A percentile compares a stretch with the other conserved stretches of the same genome.
phyloP scores from a whole-genome alignment of 2,888 invertebrate species.

The Aquatica leii region DNA sequence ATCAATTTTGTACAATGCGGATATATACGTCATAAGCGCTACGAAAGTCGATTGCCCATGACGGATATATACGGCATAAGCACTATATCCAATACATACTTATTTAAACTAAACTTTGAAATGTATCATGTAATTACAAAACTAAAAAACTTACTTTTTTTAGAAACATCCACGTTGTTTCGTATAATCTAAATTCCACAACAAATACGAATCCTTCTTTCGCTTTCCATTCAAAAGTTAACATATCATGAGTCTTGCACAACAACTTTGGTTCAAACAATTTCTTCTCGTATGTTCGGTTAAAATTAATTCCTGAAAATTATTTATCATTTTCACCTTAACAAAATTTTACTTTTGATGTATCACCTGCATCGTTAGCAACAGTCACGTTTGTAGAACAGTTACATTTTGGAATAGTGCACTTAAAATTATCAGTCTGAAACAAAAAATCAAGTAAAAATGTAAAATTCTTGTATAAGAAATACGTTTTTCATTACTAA shows the following conservation, averaged over 20 bases:
- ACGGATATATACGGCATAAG: too few species aligned
- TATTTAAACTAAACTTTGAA: too few species aligned
- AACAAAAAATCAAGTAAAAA: neutral
- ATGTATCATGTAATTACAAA: too few species aligned
- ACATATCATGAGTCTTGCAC: slow-evolving; percentile 33
- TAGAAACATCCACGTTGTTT: slow-evolving; percentile 25
- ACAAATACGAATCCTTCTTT: slow-evolving; percentile 18
- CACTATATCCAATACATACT: too few species aligned
- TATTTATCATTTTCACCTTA: too few species aligned
- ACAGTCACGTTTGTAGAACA: neutral
- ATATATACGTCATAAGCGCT: too few species aligned
- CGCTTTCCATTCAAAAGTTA: slow-evolving; percentile 29
- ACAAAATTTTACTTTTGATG: too few species aligned
- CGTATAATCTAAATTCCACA: slow-evolving; percentile 22
- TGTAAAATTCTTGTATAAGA: too few species aligned
- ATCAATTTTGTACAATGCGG: too few species aligned
- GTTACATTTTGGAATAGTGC: neutral
- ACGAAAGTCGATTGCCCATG: too few species aligned
- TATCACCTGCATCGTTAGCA: too few species aligned
- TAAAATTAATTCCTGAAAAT: neutral
- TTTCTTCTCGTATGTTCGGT: neutral
- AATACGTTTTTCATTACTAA: too few species aligned
- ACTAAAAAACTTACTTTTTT: slow-evolving; percentile 30
- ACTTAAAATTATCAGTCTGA: neutral
- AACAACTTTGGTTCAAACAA: slow-evolving; percentile 21